These are phyloP conservation scores for Cottoperca gobio DNA, from an alignment of 2,797 vertebrate genomes.

Conservation along the genomic window DNA sequence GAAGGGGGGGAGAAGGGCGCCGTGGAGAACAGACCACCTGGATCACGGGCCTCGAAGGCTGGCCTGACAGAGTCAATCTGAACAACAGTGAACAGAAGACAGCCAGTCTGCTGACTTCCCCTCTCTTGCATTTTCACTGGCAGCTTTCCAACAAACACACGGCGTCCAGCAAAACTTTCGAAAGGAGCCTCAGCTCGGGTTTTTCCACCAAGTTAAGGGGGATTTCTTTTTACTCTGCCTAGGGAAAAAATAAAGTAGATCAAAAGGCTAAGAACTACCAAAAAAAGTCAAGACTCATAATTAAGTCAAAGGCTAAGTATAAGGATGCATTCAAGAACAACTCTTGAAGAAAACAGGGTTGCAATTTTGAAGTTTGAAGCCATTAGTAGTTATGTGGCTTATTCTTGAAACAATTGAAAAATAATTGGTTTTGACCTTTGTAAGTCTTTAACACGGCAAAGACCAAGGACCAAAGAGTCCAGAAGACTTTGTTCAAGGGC, in stretches of 20 bases:
- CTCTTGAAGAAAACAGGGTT: not conserved
- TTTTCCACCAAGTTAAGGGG: conserved; percentile 79
- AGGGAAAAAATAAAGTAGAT: conserved; percentile 58
- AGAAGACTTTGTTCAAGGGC: not conserved
- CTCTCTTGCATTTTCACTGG: conserved; percentile 81
- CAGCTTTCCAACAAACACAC: conserved; percentile 79
- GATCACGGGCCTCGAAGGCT: conserved; percentile 74
- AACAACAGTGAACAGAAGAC: conserved; percentile 80
- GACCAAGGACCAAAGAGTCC: too few species aligned
- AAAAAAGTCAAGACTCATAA: conserved; percentile 22
- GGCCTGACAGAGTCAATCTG: conserved; percentile 77
- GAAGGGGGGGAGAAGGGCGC: not conserved
- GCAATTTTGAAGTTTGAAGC: not conserved
- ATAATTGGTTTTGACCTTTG: not conserved
- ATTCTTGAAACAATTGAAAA: not conserved
- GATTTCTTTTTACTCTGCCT: conserved; percentile 51
- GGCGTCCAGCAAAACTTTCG: conserved; percentile 71
- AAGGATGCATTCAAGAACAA: conserved; percentile 1
- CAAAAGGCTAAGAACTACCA: conserved; percentile 56
- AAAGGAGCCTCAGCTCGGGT: conserved; percentile 71
- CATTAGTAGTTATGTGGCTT: not conserved
- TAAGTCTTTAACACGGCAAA: not conserved
- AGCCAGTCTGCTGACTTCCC: conserved; percentile 80
- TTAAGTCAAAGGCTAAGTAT: not conserved
- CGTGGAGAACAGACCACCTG: conserved; percentile 77